Conservation (phyloP, 2,113 vertebrate species). For the Prinia subflava region DNA sequence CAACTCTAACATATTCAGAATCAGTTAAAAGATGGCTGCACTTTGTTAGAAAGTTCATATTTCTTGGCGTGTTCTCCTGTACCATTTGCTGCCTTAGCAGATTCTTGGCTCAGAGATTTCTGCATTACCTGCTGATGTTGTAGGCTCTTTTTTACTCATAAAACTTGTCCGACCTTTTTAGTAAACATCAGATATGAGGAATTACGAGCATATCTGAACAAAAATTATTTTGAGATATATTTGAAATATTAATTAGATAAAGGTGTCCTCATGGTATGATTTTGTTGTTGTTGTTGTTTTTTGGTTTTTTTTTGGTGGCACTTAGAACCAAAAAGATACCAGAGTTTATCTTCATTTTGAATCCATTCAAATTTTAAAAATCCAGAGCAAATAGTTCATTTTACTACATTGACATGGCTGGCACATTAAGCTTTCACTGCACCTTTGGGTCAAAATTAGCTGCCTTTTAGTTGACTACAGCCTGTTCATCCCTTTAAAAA, state of each 20-base stretch:
- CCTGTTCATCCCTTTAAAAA: neutral
- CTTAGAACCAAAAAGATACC: neutral
- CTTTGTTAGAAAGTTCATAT: neutral
- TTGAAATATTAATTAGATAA: neutral
- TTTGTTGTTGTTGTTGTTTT: too few species aligned
- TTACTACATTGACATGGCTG: neutral
- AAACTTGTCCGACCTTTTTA: neutral
- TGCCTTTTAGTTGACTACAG: neutral
- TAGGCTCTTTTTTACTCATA: neutral
- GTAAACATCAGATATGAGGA: neutral
- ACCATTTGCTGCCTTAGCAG: neutral
- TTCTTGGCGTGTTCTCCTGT: neutral
- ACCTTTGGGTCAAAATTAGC: neutral
- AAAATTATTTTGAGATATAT: neutral
- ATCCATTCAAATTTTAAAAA: neutral
- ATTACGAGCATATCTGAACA: neutral
- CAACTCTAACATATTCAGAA: neutral
- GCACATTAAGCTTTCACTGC: neutral
- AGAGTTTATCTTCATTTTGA: neutral
- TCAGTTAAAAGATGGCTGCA: neutral
- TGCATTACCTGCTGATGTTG: neutral
- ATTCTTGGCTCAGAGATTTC: neutral
- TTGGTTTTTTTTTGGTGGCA: neutral
- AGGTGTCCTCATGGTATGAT: neutral
- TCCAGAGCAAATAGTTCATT: neutral